Evolutionary conservation across 2,797 vertebrate genomes (phyloP).

Genomic region (Parauchenoglanis punctatus): DNA sequence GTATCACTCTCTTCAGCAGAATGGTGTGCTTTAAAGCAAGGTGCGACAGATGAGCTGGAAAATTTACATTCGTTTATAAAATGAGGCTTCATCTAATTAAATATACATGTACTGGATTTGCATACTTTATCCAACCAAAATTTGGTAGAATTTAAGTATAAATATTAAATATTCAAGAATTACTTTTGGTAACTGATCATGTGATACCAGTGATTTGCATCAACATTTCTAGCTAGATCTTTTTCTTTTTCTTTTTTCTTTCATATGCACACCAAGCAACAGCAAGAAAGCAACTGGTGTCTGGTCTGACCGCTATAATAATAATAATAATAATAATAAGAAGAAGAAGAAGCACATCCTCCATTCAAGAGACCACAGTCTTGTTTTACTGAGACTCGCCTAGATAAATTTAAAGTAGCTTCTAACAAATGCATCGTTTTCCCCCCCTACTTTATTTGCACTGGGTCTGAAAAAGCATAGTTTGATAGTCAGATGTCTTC

Average conservation of each 20-base stretch:
- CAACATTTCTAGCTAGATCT: not conserved
- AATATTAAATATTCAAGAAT: not conserved
- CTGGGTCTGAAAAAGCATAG: not conserved
- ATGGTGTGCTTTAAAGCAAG: not conserved
- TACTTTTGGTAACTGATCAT: not conserved
- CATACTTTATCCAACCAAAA: not conserved
- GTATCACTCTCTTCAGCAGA: not conserved
- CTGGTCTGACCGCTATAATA: not conserved
- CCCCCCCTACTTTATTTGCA: not conserved
- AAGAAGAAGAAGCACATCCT: not conserved
- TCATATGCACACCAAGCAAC: not conserved
- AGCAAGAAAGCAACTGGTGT: not conserved
- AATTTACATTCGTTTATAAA: not conserved
- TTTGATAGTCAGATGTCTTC: too few relatives aligned
- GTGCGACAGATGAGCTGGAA: not conserved
- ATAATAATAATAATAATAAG: not conserved
- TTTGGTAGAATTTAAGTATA: not conserved
- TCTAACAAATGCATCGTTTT: not conserved
- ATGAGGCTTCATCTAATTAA: not conserved
- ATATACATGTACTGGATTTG: not conserved
- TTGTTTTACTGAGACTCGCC: not conserved
- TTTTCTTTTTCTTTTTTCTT: not conserved
- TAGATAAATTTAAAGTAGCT: not conserved
- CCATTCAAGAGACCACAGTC: not conserved
- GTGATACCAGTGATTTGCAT: not conserved